phyloP scores from a whole-genome alignment of 2,888 invertebrate genomes.

The Rotaria macrura region DNA sequence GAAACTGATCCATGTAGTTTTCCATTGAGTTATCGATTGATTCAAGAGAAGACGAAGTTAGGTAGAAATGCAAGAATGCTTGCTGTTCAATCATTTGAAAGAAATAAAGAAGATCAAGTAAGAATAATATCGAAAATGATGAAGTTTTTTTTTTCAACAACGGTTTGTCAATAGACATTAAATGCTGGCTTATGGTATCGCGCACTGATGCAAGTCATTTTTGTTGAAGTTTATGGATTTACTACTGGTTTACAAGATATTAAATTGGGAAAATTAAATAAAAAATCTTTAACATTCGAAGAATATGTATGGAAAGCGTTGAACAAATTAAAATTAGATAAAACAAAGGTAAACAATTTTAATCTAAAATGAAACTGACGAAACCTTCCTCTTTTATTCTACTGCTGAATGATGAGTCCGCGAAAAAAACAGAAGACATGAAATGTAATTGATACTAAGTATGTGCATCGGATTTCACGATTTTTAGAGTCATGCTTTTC shows the following conservation, averaged over 20 bases:
- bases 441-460: no score
- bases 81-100: constrained; percentile 27
- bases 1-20: constrained; percentile 29
- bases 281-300: not conserved
- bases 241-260: not conserved
- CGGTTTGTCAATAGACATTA: not conserved
- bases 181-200: constrained; percentile 32
- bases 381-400: no score
- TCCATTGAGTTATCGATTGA: constrained; percentile 26
- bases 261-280: not conserved
- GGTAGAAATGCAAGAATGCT: constrained; percentile 30
- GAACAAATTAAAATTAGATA: constrained; percentile 27
- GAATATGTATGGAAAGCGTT: constrained; percentile 32
- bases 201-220: constrained; percentile 26
- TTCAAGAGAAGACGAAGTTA: constrained; percentile 6
- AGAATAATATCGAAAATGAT: no score
- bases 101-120: not conserved
- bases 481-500: no score
- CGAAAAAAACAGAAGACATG: no score
- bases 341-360: not conserved
- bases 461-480: no score
- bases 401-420: no score
- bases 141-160: not conserved
- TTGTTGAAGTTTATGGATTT: constrained; percentile 17
- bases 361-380: no score